Percentiles rank a stretch among this genome's conserved stretches.
phyloP scores from a whole-genome alignment of 2,888 invertebrate species.

The Piscicola geometra region DNA sequence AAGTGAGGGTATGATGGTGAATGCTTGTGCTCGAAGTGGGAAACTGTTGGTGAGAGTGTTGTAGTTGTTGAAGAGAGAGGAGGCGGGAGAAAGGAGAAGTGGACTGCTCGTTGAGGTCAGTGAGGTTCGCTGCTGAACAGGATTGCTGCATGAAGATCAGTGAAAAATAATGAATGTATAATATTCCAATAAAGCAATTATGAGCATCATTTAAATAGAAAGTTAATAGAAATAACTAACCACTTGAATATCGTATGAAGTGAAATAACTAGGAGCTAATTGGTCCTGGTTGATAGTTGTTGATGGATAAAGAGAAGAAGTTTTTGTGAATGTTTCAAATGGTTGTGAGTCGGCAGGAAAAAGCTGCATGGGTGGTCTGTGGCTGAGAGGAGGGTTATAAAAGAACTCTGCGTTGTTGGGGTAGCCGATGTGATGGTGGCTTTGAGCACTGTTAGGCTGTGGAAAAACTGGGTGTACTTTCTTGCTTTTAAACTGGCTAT shows the following conservation, averaged over 20 bases:
- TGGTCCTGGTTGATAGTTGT: neutral
- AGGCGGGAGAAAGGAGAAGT: neutral
- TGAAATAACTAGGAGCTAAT: neutral
- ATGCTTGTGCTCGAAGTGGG: neutral
- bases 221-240: neutral
- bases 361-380: constrained; percentile 6
- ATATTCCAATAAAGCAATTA: neutral
- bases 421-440: constrained; percentile 16
- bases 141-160: no score
- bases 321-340: neutral
- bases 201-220: neutral
- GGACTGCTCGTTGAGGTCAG: neutral
- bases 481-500: neutral
- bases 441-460: neutral
- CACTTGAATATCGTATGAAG: neutral
- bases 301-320: neutral
- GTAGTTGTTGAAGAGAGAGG: constrained; percentile 3
- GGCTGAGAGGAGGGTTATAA: constrained; percentile 2
- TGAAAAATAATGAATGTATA: no score
- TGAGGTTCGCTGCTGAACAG: neutral
- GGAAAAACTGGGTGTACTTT: neutral
- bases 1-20: neutral
- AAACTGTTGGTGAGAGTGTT: neutral
- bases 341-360: neutral
- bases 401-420: neutral